Conservation (phyloP, 2,888 invertebrate genomes). For the Amblyjoppa proteus region DNA sequence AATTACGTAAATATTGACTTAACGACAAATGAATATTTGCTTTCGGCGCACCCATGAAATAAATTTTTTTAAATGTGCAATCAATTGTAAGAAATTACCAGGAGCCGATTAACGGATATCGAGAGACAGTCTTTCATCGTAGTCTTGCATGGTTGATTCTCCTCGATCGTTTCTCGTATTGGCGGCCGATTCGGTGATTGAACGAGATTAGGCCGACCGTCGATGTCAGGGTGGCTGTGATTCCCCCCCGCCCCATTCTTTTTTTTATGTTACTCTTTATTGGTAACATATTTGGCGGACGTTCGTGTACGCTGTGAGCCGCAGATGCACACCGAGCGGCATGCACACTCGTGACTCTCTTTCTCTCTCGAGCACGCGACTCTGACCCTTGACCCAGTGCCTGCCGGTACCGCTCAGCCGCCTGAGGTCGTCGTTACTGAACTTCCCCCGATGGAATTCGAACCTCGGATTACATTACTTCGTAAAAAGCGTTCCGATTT, state of each 20-base stretch:
- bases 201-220: conserved; percentile 28
- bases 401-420: conserved; percentile 54
- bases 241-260: not conserved
- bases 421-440: conserved; percentile 40
- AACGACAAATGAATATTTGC: no score
- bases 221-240: conserved; percentile 24
- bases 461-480: conserved; percentile 49
- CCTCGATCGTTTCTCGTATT: conserved; percentile 17
- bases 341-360: conserved; percentile 66
- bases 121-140: not conserved
- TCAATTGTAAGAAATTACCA: no score
- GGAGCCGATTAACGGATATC: not conserved
- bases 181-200: conserved; percentile 19
- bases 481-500: conserved; percentile 4
- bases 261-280: conserved; percentile 17
- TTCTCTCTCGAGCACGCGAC: conserved; percentile 67
- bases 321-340: conserved; percentile 37
- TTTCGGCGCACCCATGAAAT: no score
- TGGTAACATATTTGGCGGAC: conserved; percentile 46
- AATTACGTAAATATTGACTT: no score
- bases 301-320: conserved; percentile 12
- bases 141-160: not conserved
- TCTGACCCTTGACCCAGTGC: conserved; percentile 77
- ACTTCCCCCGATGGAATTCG: conserved; percentile 45
- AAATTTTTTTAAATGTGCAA: no score